phyloP scores from a whole-genome alignment of 2,797 vertebrate species.

The Pseudochirops cupreus region DNA sequence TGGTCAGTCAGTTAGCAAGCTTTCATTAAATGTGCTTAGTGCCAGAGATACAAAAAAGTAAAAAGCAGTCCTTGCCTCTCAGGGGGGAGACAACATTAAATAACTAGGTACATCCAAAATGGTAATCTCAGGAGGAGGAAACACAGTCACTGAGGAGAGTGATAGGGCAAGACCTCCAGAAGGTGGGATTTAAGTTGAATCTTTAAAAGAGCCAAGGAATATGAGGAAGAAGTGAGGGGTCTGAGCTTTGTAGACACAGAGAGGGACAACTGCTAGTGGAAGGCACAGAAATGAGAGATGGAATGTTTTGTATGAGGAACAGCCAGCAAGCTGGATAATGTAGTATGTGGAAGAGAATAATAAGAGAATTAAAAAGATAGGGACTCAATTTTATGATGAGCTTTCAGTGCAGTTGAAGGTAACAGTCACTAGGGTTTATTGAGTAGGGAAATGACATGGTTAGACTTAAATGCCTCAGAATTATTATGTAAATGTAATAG shows the following conservation, averaged over 20 bases:
- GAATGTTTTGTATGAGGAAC: background rate
- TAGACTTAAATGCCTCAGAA: background rate
- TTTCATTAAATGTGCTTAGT: background rate
- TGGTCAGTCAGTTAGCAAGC: background rate
- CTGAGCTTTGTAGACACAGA: background rate
- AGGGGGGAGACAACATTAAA: background rate
- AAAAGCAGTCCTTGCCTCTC: background rate
- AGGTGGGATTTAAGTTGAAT: background rate
- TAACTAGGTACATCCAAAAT: background rate
- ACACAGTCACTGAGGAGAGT: background rate
- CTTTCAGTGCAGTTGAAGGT: background rate
- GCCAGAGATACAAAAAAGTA: background rate
- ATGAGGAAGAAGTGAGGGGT: background rate
- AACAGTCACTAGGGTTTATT: background rate
- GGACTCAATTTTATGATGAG: background rate
- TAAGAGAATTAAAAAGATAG: background rate
- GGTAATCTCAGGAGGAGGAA: background rate
- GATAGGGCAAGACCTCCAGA: background rate
- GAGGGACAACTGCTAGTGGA: background rate
- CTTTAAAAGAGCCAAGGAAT: background rate
- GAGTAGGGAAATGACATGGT: background rate
- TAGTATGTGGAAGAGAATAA: background rate
- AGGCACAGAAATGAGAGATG: background rate
- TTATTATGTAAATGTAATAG: background rate
- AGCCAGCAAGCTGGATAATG: background rate